A percentile compares a stretch with the other conserved stretches of the same genome.
Evolutionary conservation across 2,113 vertebrate genomes (phyloP).

Genomic region (Felis catus): DNA sequence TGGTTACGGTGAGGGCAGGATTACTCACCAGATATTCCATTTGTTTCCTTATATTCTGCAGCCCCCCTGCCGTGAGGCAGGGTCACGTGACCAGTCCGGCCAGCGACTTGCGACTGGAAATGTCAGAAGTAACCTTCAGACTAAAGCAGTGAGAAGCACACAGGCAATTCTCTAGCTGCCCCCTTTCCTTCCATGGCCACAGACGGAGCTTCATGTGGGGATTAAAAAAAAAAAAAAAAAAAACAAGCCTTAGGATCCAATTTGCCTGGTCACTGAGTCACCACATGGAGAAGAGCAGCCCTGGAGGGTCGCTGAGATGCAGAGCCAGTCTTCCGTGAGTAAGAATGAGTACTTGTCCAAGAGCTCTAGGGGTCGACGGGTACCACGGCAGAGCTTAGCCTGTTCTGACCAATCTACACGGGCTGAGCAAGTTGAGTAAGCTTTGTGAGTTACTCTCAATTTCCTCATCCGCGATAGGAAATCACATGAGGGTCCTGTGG

Average conservation of each 20-base stretch:
- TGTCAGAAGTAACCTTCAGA: background rate
- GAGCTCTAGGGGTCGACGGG: background rate
- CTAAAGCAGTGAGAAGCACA: background rate
- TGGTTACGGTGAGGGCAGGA: background rate
- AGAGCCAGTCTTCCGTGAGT: background rate
- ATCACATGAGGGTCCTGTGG: background rate
- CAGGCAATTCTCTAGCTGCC: background rate
- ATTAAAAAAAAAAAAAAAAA: background rate
- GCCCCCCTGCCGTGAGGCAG: background rate
- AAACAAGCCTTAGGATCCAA: background rate
- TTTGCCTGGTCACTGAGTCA: background rate
- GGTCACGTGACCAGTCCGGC: background rate
- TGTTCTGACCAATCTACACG: no score
- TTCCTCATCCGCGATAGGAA: background rate
- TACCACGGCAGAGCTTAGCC: background rate
- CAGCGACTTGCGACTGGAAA: background rate
- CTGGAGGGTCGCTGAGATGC: background rate
- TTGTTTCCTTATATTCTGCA: background rate
- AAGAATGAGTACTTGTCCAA: background rate
- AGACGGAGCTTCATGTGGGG: background rate
- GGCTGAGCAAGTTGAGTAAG: background rate
- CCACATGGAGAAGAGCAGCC: background rate
- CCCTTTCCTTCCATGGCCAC: background rate
- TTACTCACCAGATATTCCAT: background rate
- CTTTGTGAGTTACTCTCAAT: background rate